A percentile compares a stretch with the other conserved stretches of the same genome.
Conservation (phyloP, 2,113 vertebrate species). For the Argyrosomus japonicus region DNA sequence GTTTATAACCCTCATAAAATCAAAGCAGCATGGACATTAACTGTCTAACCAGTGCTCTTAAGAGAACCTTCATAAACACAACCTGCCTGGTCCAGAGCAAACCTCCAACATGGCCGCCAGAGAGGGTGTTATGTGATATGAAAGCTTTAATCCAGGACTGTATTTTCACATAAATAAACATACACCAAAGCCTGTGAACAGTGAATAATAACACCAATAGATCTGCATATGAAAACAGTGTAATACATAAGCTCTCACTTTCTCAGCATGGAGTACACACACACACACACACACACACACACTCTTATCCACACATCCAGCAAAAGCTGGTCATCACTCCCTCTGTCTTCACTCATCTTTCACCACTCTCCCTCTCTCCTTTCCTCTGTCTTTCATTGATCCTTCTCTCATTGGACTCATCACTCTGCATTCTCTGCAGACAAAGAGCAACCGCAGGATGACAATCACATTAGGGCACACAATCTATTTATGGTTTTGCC, state of each 20-base stretch:
- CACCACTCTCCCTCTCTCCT: conserved; percentile 60
- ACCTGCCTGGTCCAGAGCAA: conserved; percentile 8
- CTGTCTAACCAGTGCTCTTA: not conserved
- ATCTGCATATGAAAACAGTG: conserved; percentile 75
- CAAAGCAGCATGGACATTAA: not conserved
- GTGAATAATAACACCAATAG: conserved; percentile 62
- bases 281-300: conserved; percentile 18
- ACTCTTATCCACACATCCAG: conserved; percentile 59
- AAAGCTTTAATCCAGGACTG: conserved; percentile 50
- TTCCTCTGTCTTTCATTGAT: conserved; percentile 73
- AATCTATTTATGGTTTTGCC: conserved; percentile 84
- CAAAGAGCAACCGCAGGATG: conserved; percentile 81
- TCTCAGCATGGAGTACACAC: conserved; percentile 17
- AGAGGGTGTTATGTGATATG: conserved; percentile 28
- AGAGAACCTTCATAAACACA: conserved; percentile 15
- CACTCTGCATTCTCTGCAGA: conserved; percentile 79
- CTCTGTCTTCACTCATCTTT: conserved; percentile 70
- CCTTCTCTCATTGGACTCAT: conserved; percentile 76
- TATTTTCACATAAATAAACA: conserved; percentile 68
- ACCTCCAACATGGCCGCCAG: conserved; percentile 34
- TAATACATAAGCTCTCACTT: conserved; percentile 60
- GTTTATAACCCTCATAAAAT: not conserved
- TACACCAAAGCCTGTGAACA: conserved; percentile 43
- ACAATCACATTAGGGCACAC: conserved; percentile 82
- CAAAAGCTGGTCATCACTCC: conserved; percentile 69